phyloP scores from a whole-genome alignment of 2,888 invertebrate genomes.

The Petrolisthes manimaculis region DNA sequence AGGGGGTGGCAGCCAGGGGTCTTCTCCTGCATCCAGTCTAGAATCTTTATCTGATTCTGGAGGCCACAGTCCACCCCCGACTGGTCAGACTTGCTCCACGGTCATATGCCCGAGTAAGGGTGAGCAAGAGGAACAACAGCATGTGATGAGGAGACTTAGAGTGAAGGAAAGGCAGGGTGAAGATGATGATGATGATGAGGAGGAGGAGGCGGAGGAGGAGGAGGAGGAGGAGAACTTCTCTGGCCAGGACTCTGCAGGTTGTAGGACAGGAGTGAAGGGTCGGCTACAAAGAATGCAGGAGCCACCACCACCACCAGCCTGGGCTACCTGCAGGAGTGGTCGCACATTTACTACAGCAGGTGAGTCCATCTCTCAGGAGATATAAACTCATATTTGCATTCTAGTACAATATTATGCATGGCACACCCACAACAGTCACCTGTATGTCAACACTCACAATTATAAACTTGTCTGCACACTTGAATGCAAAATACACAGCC shows the following conservation, averaged over 20 bases:
- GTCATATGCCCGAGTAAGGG: not conserved
- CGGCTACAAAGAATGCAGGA: slow-evolving; percentile 39
- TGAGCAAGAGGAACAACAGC: slow-evolving; percentile 1
- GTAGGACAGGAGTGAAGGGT: slow-evolving; percentile 15
- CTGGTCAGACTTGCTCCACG: not conserved
- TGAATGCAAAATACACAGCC: no score
- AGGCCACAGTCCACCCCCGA: not conserved
- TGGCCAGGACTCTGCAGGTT: not conserved
- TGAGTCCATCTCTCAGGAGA: not conserved
- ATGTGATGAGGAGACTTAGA: slow-evolving; percentile 1
- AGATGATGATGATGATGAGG: not conserved
- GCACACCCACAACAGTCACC: no score
- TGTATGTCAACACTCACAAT: no score
- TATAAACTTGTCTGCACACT: no score
- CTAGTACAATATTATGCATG: no score
- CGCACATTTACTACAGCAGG: slow-evolving; percentile 49
- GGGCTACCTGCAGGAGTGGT: slow-evolving; percentile 59
- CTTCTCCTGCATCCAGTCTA: slow-evolving; percentile 46
- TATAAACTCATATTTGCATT: not conserved
- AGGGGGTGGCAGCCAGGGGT: slow-evolving; percentile 40
- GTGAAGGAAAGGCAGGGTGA: not conserved
- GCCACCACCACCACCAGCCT: slow-evolving; percentile 40
- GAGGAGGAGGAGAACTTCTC: not conserved
- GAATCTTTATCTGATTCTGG: slow-evolving; percentile 41
- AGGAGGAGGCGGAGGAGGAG: slow-evolving; percentile 6